Conservation (phyloP, 1,140 invertebrate species). For the Aphaenogaster rudis region DNA sequence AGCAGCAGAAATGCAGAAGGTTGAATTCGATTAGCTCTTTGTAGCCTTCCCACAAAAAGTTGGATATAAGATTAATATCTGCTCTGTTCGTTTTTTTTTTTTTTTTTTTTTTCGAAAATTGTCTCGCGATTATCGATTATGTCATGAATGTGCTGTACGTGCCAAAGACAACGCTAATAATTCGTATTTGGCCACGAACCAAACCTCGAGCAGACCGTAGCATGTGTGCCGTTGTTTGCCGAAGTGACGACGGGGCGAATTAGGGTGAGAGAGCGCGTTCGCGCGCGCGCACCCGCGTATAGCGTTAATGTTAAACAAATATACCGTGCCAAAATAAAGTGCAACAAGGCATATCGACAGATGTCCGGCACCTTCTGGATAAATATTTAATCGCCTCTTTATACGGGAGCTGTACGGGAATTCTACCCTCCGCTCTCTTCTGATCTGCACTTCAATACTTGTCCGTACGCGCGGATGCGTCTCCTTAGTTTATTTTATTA, state of each 20-base stretch:
- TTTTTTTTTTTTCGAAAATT: slow-evolving; percentile 21
- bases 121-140: slow-evolving; percentile 29
- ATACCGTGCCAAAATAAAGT: slow-evolving; percentile 80
- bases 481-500: slow-evolving; percentile 8
- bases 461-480: neutral
- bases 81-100: neutral
- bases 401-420: slow-evolving; percentile 47
- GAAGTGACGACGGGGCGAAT: slow-evolving; percentile 72
- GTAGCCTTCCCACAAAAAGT: neutral
- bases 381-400: slow-evolving; percentile 81
- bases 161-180: slow-evolving; percentile 73
- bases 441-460: slow-evolving; percentile 25
- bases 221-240: slow-evolving; percentile 76
- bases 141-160: slow-evolving; percentile 2
- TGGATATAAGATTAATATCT: neutral
- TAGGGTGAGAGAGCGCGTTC: slow-evolving; percentile 63
- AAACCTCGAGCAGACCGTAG: slow-evolving; percentile 74
- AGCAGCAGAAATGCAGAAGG: neutral
- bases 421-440: slow-evolving; percentile 30
- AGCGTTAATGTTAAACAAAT: slow-evolving; percentile 84
- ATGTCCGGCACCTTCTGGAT: slow-evolving; percentile 79
- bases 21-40: neutral
- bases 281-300: slow-evolving; percentile 17
- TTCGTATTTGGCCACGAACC: slow-evolving; percentile 75
- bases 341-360: slow-evolving; percentile 79